phyloP scores from a whole-genome alignment of 1,140 invertebrate species.

The Gonioctena quinquepunctata region DNA sequence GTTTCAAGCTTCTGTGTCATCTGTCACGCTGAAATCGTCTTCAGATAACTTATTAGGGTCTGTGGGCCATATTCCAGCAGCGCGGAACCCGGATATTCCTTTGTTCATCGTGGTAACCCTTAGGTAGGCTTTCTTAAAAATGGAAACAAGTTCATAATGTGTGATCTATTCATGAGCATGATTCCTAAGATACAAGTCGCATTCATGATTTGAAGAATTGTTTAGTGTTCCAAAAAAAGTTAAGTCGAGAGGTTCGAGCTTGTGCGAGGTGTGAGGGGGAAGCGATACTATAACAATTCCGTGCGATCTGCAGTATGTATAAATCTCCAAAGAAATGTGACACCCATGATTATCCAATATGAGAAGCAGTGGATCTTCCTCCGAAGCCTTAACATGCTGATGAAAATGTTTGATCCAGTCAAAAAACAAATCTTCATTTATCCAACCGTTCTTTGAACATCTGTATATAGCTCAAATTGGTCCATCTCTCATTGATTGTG shows the following conservation, averaged over 20 bases:
- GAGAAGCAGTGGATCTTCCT: neutral
- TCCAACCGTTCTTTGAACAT: no score
- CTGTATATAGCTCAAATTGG: no score
- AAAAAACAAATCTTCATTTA: neutral
- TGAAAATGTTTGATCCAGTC: neutral
- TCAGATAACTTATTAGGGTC: conserved; percentile 4
- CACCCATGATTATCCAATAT: neutral
- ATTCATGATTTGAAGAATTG: no score
- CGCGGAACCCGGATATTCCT: no score
- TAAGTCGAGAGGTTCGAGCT: no score
- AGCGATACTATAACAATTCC: neutral
- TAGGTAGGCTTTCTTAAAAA: conserved; percentile 3
- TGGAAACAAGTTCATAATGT: conserved; percentile 1
- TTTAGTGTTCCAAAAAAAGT: no score
- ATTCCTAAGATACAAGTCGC: neutral
- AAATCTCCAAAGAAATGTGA: neutral
- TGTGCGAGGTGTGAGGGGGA: no score
- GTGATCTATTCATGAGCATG: conserved; percentile 4
- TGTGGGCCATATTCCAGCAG: neutral
- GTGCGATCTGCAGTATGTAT: neutral
- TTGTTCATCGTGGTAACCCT: no score
- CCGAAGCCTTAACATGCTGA: no score
- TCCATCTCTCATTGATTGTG: neutral
- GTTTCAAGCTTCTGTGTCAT: no score
- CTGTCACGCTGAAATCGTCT: no score